Percentiles rank a stretch among this genome's conserved stretches.
phyloP scores from a whole-genome alignment of 1,140 invertebrate genomes.

The Melipona quadrifasciata region DNA sequence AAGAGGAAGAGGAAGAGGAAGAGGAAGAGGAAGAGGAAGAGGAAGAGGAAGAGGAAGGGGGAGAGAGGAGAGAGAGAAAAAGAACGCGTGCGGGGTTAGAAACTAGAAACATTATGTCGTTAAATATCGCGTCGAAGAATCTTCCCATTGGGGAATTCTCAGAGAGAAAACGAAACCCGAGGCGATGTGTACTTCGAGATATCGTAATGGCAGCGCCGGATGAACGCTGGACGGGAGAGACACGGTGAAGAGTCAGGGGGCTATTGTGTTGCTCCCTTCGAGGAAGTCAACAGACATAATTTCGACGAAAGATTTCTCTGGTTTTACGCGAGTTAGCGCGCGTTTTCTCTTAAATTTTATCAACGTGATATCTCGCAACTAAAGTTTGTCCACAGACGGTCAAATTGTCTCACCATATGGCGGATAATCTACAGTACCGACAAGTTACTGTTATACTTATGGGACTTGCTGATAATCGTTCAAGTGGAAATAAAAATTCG shows the following conservation, averaged over 20 bases:
- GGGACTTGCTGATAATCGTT: background rate
- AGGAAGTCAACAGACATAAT: constrained; percentile 3
- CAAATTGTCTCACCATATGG: background rate
- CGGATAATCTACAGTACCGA: background rate
- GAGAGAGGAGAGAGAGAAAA: constrained; percentile 13
- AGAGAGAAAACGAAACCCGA: constrained; percentile 66
- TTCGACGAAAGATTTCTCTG: constrained; percentile 40
- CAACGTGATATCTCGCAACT: too few species aligned
- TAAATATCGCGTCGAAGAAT: constrained; percentile 71
- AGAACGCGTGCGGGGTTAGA: constrained; percentile 14
- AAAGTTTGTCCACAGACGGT: too few species aligned
- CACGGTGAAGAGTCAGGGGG: background rate
- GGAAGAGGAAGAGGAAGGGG: too few species aligned
- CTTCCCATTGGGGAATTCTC: constrained; percentile 72
- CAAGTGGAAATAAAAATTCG: too few species aligned
- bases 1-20: too few species aligned
- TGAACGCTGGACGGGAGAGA: background rate
- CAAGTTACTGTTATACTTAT: too few species aligned
- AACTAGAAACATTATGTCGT: constrained; percentile 59
- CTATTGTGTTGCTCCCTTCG: constrained; percentile 22
- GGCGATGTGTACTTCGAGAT: constrained; percentile 54
- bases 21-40: too few species aligned
- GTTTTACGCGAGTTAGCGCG: too few species aligned
- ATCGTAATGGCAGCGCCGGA: constrained; percentile 54
- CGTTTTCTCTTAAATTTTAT: background rate